These are phyloP conservation scores for Plebejus anna DNA, from an alignment of 2,888 invertebrate genomes.

Conservation along the genomic window DNA sequence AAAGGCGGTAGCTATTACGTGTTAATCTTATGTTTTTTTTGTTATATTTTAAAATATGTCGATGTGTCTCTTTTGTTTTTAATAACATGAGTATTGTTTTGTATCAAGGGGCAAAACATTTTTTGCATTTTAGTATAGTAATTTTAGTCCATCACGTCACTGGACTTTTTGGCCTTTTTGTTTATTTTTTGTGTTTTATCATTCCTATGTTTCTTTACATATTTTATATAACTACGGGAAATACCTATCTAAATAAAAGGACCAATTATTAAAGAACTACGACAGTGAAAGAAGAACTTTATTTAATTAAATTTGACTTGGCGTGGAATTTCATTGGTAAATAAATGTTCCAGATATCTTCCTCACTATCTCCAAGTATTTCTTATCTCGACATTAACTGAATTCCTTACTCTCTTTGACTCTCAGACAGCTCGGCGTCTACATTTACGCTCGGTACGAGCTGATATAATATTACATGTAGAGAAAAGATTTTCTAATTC, in stretches of 20 bases:
- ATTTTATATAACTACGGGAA: not conserved
- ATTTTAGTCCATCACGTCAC: too few species aligned
- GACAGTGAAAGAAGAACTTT: not conserved
- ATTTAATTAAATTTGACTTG: slow-evolving; percentile 3
- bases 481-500: slow-evolving; percentile 30
- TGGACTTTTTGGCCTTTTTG: too few species aligned
- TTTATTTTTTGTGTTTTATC: too few species aligned
- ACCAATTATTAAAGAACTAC: not conserved
- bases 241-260: not conserved
- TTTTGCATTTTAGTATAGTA: too few species aligned
- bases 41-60: too few species aligned
- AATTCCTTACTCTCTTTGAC: slow-evolving; percentile 12
- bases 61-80: too few species aligned
- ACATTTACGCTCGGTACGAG: not conserved
- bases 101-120: too few species aligned
- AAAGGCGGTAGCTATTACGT: too few species aligned
- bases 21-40: too few species aligned
- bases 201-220: too few species aligned
- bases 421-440: slow-evolving; percentile 11
- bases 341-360: slow-evolving; percentile 4
- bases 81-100: too few species aligned
- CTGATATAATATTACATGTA: slow-evolving; percentile 21
- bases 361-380: slow-evolving; percentile 10
- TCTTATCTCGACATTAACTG: slow-evolving; percentile 11
- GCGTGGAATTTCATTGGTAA: slow-evolving; percentile 1